phyloP scores from a whole-genome alignment of 2,797 vertebrate genomes.

The Halcyon leucocephala region DNA sequence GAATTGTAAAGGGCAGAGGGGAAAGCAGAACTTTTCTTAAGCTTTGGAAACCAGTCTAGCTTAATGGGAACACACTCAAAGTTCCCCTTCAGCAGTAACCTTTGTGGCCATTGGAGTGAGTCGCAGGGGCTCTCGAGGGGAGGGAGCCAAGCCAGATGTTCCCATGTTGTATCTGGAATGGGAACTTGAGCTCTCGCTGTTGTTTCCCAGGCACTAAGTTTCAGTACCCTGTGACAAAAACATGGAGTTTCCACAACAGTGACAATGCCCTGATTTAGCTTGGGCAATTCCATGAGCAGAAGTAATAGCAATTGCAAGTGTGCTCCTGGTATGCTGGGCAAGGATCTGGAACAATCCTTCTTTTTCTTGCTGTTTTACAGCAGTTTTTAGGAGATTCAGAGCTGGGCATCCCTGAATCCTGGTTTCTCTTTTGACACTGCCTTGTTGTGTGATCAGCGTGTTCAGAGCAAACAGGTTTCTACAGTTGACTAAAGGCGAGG shows the following conservation, averaged over 20 bases:
- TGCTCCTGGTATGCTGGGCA: neutral
- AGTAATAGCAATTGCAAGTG: fast-evolving
- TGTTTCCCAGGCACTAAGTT: neutral
- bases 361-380: neutral
- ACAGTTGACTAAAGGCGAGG: neutral
- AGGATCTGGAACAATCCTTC: neutral
- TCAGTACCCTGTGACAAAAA: neutral
- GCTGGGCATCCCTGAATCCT: neutral
- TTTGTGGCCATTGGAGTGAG: neutral
- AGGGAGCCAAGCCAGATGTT: neutral
- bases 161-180: neutral
- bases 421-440: neutral
- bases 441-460: too few species aligned
- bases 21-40: conserved; percentile 17
- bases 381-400: neutral
- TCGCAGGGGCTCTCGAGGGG: neutral
- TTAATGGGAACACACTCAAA: neutral
- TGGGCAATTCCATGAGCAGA: neutral
- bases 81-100: neutral
- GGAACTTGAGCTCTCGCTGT: neutral
- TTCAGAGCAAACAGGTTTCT: neutral
- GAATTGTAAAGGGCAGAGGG: neutral
- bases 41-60: neutral
- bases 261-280: neutral
- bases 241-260: neutral